Base-by-base conservation (phyloP, 2,888 invertebrate genomes). In the Frankliniella intonsa region DNA sequence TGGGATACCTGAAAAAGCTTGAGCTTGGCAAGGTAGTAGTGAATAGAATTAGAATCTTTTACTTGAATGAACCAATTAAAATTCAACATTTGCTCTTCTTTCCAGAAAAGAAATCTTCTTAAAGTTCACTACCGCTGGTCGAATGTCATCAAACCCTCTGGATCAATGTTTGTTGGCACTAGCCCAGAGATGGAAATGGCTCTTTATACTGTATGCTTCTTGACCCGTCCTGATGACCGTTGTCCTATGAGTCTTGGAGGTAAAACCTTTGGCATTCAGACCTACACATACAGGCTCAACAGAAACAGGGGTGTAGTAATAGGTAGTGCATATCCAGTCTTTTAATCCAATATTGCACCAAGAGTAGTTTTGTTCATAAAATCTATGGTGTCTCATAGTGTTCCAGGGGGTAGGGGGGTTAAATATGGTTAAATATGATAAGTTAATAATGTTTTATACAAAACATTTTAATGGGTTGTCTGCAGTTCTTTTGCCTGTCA, bases 141-240 rank as follows among this genome's bases (percentile, higher is more conserved):
- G 62, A 86, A 86, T 14, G 83, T 87, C 80, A 87, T 88, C 83
- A 88, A 88, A 69, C 87, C 88, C 22, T 88, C 88, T n/a, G 85
- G 86, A 22, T 88, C 89, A 19, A 87, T 90, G 86, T 88, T 90
- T 84, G 86, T 90, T 27, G 90, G 90, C 7, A 89, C 89, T 0
- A 89, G 90, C 84, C 92, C 92, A 0, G 92, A 92, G 85, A 88
- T 91, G 84, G 92, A 92, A 85, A 87, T 92, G 87, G 89, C 91
- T 10, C 85, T 92, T 22, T 92, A 90, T 86, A 91, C 91, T 0
- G 87, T 91, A 38, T 92, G 92, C 85, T 91, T 90, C 85, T 87
- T 90, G 82, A 86, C 89, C 50, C 87, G 90, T 69, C 89, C 90
- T 1, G 89, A 90, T 83, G 85, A 88, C 76, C 85, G 87, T 25